Evolutionary conservation across 2,888 invertebrate genomes (phyloP).

Genomic region (Callimorpha dominula): DNA sequence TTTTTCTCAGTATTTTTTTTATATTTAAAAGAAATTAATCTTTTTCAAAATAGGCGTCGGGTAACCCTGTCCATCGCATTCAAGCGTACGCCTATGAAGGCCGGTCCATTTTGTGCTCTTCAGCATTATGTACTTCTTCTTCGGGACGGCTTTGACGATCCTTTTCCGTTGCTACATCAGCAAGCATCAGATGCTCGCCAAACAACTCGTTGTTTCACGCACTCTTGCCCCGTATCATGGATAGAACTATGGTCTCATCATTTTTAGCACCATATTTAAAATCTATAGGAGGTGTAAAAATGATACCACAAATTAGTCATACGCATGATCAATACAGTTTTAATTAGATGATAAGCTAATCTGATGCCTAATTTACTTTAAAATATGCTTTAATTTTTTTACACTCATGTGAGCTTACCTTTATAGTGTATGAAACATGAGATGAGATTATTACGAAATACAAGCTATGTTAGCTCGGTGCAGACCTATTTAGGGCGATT

Average conservation of each 20-base stretch:
- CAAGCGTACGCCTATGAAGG: neutral
- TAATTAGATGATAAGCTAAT: no score
- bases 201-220: neutral
- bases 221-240: neutral
- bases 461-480: constrained; percentile 26
- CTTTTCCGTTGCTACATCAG: neutral
- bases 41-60: neutral
- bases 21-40: neutral
- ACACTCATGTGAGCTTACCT: constrained; percentile 12
- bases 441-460: constrained; percentile 56
- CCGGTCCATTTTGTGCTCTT: no score
- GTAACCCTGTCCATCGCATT: neutral
- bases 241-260: neutral
- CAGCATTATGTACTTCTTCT: neutral
- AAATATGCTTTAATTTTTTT: neutral
- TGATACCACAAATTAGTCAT: no score
- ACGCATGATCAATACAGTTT: no score
- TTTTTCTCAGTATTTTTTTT: no score
- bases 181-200: neutral
- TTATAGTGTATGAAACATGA: constrained; percentile 47
- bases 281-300: no score
- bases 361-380: neutral
- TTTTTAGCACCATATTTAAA: no score
- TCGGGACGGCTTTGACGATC: neutral
- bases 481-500: constrained; percentile 33